phyloP scores from a whole-genome alignment of 2,888 invertebrate species.

The Plebejus argus region DNA sequence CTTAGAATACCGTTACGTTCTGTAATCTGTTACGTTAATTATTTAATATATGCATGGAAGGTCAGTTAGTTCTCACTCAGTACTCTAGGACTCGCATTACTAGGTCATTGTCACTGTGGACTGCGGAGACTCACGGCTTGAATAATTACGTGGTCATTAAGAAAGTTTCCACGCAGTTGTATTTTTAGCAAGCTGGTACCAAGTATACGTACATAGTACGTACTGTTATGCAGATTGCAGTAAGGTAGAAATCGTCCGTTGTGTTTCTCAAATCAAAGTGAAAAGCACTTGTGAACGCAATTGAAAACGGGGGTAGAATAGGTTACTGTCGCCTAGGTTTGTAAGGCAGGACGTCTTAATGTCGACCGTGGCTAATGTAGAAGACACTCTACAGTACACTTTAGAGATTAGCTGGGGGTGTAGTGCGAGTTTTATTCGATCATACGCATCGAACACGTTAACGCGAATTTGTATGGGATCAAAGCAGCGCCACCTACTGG shows the following conservation, averaged over 20 bases:
- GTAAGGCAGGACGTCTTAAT: no score
- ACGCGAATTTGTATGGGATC: no score
- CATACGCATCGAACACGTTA: no score
- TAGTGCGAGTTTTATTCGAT: no score
- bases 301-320: neutral
- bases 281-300: neutral
- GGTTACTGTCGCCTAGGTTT: no score
- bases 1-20: conserved; percentile 22
- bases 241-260: neutral
- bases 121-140: conserved; percentile 4
- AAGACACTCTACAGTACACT: no score
- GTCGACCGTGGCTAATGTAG: no score
- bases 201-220: neutral
- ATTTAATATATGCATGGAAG: conserved; percentile 25
- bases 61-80: neutral
- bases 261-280: neutral
- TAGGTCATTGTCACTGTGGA: conserved; percentile 22
- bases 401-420: no score
- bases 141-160: neutral
- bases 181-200: neutral
- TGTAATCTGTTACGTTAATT: conserved; percentile 30
- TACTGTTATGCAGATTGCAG: no score
- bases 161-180: neutral
- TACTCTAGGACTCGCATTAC: conserved; percentile 17
- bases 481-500: no score